Evolutionary conservation across 2,797 vertebrate genomes (phyloP).

Genomic region (Vipera latastei): DNA sequence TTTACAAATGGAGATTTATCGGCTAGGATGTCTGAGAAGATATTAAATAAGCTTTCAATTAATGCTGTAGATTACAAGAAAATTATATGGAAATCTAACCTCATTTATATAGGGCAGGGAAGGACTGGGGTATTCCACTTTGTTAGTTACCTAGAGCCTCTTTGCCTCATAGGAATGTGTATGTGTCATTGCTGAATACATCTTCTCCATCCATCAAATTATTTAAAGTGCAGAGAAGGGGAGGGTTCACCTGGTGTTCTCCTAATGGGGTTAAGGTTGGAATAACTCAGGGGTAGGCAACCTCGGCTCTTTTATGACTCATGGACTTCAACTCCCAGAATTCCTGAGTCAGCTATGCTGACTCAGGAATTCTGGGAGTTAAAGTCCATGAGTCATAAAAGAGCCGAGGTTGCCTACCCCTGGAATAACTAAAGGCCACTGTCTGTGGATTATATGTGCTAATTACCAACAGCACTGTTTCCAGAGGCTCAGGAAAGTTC

Average conservation of each 20-base stretch:
- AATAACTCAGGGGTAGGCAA: background rate
- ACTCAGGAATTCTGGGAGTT: too few relatives aligned
- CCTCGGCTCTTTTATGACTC: too few relatives aligned
- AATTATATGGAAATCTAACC: background rate
- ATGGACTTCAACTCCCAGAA: too few relatives aligned
- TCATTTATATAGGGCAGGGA: background rate
- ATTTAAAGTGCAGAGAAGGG: background rate
- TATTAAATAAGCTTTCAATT: background rate
- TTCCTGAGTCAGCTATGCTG: too few relatives aligned
- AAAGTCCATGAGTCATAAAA: too few relatives aligned
- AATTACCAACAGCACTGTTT: background rate
- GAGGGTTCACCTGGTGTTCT: background rate
- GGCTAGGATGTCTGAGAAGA: background rate
- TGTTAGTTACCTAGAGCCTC: background rate
- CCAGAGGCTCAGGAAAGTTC: background rate
- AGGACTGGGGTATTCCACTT: background rate
- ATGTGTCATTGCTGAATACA: background rate
- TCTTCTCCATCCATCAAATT: background rate
- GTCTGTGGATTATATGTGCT: background rate
- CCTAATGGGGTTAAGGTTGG: background rate
- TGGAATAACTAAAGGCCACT: background rate
- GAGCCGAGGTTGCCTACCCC: too few relatives aligned
- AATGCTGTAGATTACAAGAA: background rate
- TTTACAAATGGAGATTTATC: background rate
- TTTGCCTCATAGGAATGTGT: background rate